Evolutionary conservation across 2,797 vertebrate genomes (phyloP), one percentile per base, ranked within the genome.

Genomic region (Yasuhikotakia modesta): DNA sequence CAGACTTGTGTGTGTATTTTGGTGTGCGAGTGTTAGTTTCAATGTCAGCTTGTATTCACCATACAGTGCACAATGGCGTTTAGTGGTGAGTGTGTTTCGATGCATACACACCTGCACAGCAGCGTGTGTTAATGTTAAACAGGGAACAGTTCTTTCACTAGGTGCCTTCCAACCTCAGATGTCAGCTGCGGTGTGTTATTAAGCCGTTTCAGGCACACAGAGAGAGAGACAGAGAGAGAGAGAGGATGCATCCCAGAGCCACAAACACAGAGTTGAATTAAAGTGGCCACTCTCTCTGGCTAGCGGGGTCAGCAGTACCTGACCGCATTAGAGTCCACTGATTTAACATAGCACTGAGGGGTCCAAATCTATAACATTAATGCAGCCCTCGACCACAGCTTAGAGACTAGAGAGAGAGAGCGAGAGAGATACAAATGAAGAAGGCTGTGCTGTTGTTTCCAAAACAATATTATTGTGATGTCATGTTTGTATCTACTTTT

Each of bases 321-420:
- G 82, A 91, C 92, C 89, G 53, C 91, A 91, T 85, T 87, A 90
- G 89, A 90, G 86, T 80, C 86, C 67, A 80, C 85, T 89, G 85
- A 89, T 88, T 91, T 89, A 89, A 89, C 87, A 79, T 80, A 82
- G 81, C 81, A 82, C 84, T 86, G 83, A 78, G 83, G 70, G 74
- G 73, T 74, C 32, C 78, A 72, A 85, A 79, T 83, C 84, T 82
- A 79, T 81, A 32, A 73, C 78, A 58, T 75, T 81, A 77, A 86
- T 84, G 85, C 81, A 81, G 76, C 76, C 50, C 63, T 73, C 21
- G 30, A 83, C 84, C 84, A 83, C 84, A 85, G 57, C 72, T 27
- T 22, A 45, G 66, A 65, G 50, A 72, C 3, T 12, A 46, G 65
- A 63, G 32, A 53, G 45, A 61, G 45, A 46, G 27, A 43, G 64